Conservation (phyloP, 2,888 invertebrate genomes). For the Drosophila colorata region DNA sequence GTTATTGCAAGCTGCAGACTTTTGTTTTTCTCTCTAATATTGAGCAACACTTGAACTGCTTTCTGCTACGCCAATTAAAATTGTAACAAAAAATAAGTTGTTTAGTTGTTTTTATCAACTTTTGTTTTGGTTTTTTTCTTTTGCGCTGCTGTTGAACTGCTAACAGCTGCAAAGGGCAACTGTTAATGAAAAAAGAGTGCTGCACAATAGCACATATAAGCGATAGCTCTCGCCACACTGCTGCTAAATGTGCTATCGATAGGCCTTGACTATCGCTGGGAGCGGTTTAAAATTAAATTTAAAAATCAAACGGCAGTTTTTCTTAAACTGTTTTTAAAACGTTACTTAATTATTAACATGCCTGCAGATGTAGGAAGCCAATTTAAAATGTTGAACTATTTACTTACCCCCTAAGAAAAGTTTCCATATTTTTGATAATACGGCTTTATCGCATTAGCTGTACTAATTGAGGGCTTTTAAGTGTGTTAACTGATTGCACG, state of each 20-base stretch:
- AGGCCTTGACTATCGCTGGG: background rate
- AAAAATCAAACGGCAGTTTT: background rate
- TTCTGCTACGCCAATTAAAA: conserved; percentile 13
- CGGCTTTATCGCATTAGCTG: conserved; percentile 6
- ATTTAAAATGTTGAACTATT: too few relatives aligned
- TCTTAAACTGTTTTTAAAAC: background rate
- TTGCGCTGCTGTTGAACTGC: conserved; percentile 15
- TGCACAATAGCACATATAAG: background rate
- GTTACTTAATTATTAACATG: too few relatives aligned
- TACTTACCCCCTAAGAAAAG: too few relatives aligned
- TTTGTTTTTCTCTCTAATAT: conserved; percentile 1
- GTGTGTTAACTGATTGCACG: conserved; percentile 24
- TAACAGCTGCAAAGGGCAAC: conserved; percentile 21
- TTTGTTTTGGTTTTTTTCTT: conserved; percentile 42
- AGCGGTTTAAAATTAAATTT: conserved; percentile 2
- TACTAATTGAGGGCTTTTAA: conserved; percentile 6
- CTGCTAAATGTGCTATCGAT: conserved; percentile 16
- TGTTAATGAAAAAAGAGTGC: conserved; percentile 19
- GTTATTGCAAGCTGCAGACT: conserved; percentile 2
- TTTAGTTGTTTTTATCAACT: conserved; percentile 30
- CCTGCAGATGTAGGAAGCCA: too few relatives aligned
- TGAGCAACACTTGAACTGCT: background rate
- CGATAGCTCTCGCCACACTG: background rate
- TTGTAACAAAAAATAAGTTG: conserved; percentile 17
- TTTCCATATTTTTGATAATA: conserved; percentile 7